phyloP scores from a whole-genome alignment of 2,113 vertebrate species.

The Bos taurus region ARS-UCD2.0 NW_020192292.1:9250001-9250500 shows the following conservation, averaged over 20 bases:
- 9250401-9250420: not conserved
- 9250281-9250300: not conserved
- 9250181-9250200: not conserved
- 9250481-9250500: not conserved
- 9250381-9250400: not conserved
- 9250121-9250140: not conserved
- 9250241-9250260: not conserved
- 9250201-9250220: not conserved
- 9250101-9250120: not conserved
- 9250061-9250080: not conserved
- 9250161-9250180: not conserved
- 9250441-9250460: not conserved
- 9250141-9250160: not conserved
- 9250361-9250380: not conserved
- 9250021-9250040: not conserved
- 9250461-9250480: slow-evolving; percentile 33
- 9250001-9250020: not conserved
- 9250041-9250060: not conserved
- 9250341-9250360: not conserved
- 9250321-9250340: not conserved
- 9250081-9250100: not conserved
- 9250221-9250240: not conserved
- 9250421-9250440: not conserved
- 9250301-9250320: not conserved
- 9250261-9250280: not conserved